A percentile compares a stretch with the other conserved stretches of the same genome.
These are phyloP conservation scores for Lophius piscatorius DNA, from an alignment of 2,113 vertebrate genomes.

Conservation along the genomic window DNA sequence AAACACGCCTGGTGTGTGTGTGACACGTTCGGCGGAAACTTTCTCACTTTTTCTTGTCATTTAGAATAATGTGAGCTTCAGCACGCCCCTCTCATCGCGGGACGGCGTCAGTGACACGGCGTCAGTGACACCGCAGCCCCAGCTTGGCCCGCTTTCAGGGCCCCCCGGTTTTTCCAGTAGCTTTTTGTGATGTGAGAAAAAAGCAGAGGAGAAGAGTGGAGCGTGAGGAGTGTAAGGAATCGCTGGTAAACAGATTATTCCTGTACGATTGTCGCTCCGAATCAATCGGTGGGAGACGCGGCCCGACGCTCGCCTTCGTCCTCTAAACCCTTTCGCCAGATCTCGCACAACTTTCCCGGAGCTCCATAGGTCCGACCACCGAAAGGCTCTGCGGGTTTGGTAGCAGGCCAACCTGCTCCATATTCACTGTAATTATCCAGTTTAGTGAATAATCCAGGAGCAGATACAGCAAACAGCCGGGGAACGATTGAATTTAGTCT, in stretches of 20 bases:
- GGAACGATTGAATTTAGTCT: slow-evolving; percentile 62
- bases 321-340: slow-evolving; percentile 22
- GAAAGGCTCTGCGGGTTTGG: slow-evolving; percentile 37
- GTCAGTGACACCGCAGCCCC: neutral
- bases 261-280: slow-evolving; percentile 15
- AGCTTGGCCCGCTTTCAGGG: slow-evolving; percentile 39
- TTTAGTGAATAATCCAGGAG: slow-evolving; percentile 70
- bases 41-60: slow-evolving; percentile 44
- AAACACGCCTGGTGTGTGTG: slow-evolving; percentile 47
- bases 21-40: slow-evolving; percentile 46
- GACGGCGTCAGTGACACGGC: slow-evolving; percentile 40
- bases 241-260: slow-evolving; percentile 66
- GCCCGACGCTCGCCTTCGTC: neutral
- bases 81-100: slow-evolving; percentile 8
- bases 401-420: slow-evolving; percentile 46
- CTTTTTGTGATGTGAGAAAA: slow-evolving; percentile 7
- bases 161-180: slow-evolving; percentile 35
- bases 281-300: slow-evolving; percentile 5
- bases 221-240: slow-evolving; percentile 43
- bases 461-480: slow-evolving; percentile 46
- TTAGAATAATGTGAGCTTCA: slow-evolving; percentile 41
- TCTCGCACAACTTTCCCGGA: slow-evolving; percentile 7
- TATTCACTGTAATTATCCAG: slow-evolving; percentile 71
- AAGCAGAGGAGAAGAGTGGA: slow-evolving; percentile 17
- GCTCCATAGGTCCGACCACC: slow-evolving; percentile 18